phyloP scores from a whole-genome alignment of 2,888 invertebrate genomes.

The Emmelina monodactyla region DNA sequence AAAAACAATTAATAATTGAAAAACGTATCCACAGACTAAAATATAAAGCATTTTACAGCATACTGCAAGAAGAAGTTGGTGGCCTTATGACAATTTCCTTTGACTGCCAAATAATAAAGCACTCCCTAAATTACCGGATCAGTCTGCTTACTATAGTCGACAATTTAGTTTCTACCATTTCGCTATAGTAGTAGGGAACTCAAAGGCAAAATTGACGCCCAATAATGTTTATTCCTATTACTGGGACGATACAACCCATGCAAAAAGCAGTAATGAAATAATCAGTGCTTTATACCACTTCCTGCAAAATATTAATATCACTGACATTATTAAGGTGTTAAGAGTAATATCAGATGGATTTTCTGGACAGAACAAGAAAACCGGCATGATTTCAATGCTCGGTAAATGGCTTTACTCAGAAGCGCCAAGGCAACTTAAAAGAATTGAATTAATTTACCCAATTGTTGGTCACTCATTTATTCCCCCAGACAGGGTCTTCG shows the following conservation, averaged over 20 bases:
- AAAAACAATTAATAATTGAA: slow-evolving; percentile 1
- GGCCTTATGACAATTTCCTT: not conserved
- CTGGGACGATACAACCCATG: slow-evolving; percentile 8
- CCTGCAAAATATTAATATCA: slow-evolving; percentile 17
- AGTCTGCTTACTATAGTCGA: slow-evolving; percentile 23
- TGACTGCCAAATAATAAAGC: slow-evolving; percentile 20
- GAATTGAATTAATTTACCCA: slow-evolving; percentile 1
- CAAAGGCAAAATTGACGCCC: slow-evolving; percentile 16
- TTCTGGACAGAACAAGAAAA: not conserved
- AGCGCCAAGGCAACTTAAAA: slow-evolving; percentile 9
- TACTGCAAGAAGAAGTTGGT: not conserved
- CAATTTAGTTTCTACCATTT: slow-evolving; percentile 27
- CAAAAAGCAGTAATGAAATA: slow-evolving; percentile 18
- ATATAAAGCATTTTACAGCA: not conserved
- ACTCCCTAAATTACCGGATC: slow-evolving; percentile 26
- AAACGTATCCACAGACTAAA: slow-evolving; percentile 1
- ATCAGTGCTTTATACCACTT: slow-evolving; percentile 19
- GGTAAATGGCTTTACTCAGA: slow-evolving; percentile 17
- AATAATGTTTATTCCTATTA: slow-evolving; percentile 3
- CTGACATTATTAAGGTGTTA: slow-evolving; percentile 12
- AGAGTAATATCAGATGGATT: slow-evolving; percentile 11
- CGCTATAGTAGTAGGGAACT: slow-evolving; percentile 20
- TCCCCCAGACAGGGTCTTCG: not conserved
- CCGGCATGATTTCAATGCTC: slow-evolving; percentile 13
- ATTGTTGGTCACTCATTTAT: not conserved